These are phyloP conservation scores for Papilio aristodemus DNA, from an alignment of 1,140 invertebrate species.

Conservation along the genomic window DNA sequence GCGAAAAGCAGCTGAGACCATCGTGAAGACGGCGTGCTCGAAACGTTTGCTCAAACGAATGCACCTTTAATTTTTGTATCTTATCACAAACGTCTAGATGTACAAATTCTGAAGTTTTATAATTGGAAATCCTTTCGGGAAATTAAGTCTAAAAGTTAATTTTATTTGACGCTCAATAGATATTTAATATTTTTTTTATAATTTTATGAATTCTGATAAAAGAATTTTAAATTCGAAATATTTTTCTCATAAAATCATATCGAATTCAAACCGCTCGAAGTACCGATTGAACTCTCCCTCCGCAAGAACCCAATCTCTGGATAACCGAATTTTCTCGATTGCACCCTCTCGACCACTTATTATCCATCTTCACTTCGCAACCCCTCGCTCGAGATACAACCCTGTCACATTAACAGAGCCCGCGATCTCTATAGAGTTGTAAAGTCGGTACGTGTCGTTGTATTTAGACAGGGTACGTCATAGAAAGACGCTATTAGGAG, in stretches of 20 bases:
- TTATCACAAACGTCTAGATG: no score
- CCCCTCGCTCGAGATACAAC: slow-evolving; percentile 37
- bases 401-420: slow-evolving; percentile 37
- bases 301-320: slow-evolving; percentile 40
- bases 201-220: no score
- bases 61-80: no score
- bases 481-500: slow-evolving; percentile 36
- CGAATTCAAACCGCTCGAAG: slow-evolving; percentile 38
- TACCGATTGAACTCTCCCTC: slow-evolving; percentile 38
- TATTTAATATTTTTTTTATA: no score
- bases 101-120: no score
- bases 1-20: no score
- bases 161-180: no score
- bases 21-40: no score
- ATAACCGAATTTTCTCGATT: slow-evolving; percentile 50
- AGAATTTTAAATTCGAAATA: no score
- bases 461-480: slow-evolving; percentile 33
- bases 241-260: slow-evolving; percentile 22
- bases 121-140: no score
- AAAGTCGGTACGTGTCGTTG: background rate
- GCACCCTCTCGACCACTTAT: slow-evolving; percentile 47
- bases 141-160: no score
- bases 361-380: slow-evolving; percentile 41
- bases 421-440: background rate
- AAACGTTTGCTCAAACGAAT: no score